Evolutionary conservation across 1,140 invertebrate species (phyloP).

Genomic region (Drosophila persimilis): DNA sequence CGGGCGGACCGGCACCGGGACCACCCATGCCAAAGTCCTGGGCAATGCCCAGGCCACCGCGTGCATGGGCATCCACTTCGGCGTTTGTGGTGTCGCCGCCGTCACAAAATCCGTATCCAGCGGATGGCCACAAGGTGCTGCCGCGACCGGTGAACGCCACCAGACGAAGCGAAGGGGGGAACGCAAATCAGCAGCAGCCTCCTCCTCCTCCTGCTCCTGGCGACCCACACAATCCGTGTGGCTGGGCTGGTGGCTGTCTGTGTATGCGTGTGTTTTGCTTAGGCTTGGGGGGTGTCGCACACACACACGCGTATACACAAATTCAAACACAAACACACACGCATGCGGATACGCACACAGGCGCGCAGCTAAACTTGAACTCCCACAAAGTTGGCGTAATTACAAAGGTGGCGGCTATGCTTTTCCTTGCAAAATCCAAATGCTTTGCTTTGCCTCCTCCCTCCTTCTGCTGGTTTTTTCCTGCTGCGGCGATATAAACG

Average conservation of each 20-base stretch:
- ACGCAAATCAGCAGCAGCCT: conserved; percentile 8
- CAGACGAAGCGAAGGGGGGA: too few species aligned
- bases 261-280: conserved; percentile 29
- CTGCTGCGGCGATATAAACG: not conserved
- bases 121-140: conserved; percentile 57
- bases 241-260: conserved; percentile 10
- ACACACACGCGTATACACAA: conserved; percentile 19
- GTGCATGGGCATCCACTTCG: conserved; percentile 82
- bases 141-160: conserved; percentile 12
- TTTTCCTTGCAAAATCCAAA: conserved; percentile 33
- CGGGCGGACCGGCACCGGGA: conserved; percentile 69
- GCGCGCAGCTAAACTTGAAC: conserved; percentile 65
- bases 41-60: conserved; percentile 76
- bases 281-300: conserved; percentile 70
- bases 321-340: conserved; percentile 17
- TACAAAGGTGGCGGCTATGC: conserved; percentile 55
- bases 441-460: conserved; percentile 18
- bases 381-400: conserved; percentile 74
- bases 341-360: conserved; percentile 17
- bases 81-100: conserved; percentile 77
- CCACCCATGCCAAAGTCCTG: conserved; percentile 83
- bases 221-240: conserved; percentile 47
- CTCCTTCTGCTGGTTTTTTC: conserved; percentile 7
- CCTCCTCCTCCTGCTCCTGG: not conserved
- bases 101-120: conserved; percentile 74